Percentiles rank a stretch among this genome's conserved stretches.
Conservation (phyloP, 1,140 invertebrate genomes). For the Drosophila triauraria region DNA sequence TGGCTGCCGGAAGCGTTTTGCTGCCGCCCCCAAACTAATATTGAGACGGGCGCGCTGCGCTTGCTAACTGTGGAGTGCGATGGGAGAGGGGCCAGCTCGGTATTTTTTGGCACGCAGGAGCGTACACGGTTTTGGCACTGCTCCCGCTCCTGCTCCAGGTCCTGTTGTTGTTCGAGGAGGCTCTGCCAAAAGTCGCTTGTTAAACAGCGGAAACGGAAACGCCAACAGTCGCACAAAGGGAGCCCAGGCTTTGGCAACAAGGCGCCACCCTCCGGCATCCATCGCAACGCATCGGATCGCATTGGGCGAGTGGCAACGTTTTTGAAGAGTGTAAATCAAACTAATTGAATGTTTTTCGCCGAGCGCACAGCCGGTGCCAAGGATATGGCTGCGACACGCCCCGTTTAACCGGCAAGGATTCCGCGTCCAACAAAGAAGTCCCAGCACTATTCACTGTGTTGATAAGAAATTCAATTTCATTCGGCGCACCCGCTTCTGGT, state of each 20-base stretch:
- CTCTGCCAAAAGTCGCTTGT: conserved; percentile 77
- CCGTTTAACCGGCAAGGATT: conserved; percentile 36
- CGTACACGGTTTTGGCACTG: conserved; percentile 74
- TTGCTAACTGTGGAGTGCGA: conserved; percentile 44
- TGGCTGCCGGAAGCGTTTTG: conserved; percentile 78
- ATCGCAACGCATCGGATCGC: neutral
- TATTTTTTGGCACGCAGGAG: conserved; percentile 71
- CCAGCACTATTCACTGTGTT: conserved; percentile 24
- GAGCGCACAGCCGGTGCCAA: conserved; percentile 70
- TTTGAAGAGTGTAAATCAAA: conserved; percentile 76
- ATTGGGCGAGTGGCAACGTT: conserved; percentile 29
- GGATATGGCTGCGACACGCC: conserved; percentile 50
- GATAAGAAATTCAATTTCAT: conserved; percentile 76
- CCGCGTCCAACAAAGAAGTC: conserved; percentile 21
- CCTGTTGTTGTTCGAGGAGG: conserved; percentile 58
- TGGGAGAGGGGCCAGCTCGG: conserved; percentile 16
- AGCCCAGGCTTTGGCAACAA: conserved; percentile 38
- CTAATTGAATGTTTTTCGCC: conserved; percentile 79
- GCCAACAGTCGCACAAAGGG: conserved; percentile 78
- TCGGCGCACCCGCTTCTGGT: conserved; percentile 31
- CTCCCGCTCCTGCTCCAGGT: conserved; percentile 22
- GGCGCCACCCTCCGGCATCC: conserved; percentile 27
- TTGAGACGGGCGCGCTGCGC: conserved; percentile 60
- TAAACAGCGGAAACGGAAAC: conserved; percentile 81
- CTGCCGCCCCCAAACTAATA: conserved; percentile 76